Conservation (phyloP, 2,888 invertebrate species). For the Miltochrista miniata region DNA sequence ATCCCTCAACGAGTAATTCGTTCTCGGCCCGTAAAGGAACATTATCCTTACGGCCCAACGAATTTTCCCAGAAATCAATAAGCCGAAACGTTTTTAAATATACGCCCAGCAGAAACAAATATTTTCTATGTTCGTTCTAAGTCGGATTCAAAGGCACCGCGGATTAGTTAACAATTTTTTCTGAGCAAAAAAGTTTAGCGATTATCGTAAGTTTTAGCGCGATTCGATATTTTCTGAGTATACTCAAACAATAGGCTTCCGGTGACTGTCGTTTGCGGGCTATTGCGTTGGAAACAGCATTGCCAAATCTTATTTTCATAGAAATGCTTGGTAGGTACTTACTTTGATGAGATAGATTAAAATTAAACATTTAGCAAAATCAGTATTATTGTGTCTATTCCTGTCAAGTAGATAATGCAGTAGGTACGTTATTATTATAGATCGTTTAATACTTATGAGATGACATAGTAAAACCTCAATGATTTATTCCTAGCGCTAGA, state of each 20-base stretch:
- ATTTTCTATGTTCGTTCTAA: slow-evolving; percentile 55
- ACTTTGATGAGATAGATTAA: slow-evolving; percentile 32
- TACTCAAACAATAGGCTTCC: slow-evolving; percentile 72
- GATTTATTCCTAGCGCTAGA: too few relatives aligned
- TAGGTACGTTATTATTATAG: too few relatives aligned
- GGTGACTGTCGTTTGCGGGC: slow-evolving; percentile 60
- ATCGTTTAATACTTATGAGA: too few relatives aligned
- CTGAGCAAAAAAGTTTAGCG: slow-evolving; percentile 67
- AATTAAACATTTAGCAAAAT: neutral
- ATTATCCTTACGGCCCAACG: slow-evolving; percentile 71
- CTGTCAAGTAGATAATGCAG: neutral
- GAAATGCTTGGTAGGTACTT: slow-evolving; percentile 43
- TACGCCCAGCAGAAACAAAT: slow-evolving; percentile 73
- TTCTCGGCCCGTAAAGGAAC: slow-evolving; percentile 70
- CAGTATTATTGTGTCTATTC: neutral
- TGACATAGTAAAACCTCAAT: too few relatives aligned
- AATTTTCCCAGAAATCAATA: slow-evolving; percentile 78
- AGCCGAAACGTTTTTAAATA: slow-evolving; percentile 73
- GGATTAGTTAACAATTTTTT: slow-evolving; percentile 74
- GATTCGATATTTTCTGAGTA: slow-evolving; percentile 61
- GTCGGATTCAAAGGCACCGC: slow-evolving; percentile 76
- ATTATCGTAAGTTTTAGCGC: slow-evolving; percentile 74
- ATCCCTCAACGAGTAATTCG: slow-evolving; percentile 78
- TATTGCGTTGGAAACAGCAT: slow-evolving; percentile 63
- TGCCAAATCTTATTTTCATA: slow-evolving; percentile 59